Conservation (phyloP, 2,888 invertebrate genomes). For the Charanyca ferruginea region DNA sequence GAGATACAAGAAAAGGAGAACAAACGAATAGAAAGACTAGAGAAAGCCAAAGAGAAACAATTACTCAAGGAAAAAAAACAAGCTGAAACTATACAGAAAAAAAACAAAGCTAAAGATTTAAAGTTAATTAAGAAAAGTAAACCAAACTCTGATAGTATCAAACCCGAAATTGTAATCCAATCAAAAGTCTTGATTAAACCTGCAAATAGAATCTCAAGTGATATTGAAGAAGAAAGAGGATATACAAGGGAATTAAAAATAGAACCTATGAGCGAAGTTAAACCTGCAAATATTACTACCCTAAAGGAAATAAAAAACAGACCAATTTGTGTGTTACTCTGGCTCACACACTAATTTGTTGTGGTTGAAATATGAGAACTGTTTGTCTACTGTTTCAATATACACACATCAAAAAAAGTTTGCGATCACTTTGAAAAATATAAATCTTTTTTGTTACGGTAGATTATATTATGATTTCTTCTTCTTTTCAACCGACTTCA, state of each 20-base stretch:
- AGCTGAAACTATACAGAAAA: constrained; percentile 53
- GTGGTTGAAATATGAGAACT: too few species aligned
- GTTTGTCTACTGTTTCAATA: too few species aligned
- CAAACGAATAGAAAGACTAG: constrained; percentile 54
- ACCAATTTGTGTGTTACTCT: too few species aligned
- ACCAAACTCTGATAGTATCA: constrained; percentile 50
- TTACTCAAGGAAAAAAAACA: constrained; percentile 54
- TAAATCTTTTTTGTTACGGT: too few species aligned
- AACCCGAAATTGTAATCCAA: constrained; percentile 54
- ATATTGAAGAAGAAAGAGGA: constrained; percentile 50
- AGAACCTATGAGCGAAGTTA: constrained; percentile 56
- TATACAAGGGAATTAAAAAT: constrained; percentile 54
- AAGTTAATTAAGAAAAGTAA: constrained; percentile 55
- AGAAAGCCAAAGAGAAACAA: constrained; percentile 52
- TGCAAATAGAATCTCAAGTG: constrained; percentile 52
- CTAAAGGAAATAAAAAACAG: constrained; percentile 59
- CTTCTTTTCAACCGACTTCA: too few species aligned
- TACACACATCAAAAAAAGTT: too few species aligned
- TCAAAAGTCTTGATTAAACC: constrained; percentile 55
- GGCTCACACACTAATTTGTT: too few species aligned
- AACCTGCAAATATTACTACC: constrained; percentile 57
- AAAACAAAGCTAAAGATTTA: constrained; percentile 51
- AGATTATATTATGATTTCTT: too few species aligned
- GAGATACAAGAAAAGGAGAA: constrained; percentile 56
- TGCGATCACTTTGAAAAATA: too few species aligned